Base-by-base conservation (phyloP, 2,888 invertebrate species). In the Lypha dubia region DNA sequence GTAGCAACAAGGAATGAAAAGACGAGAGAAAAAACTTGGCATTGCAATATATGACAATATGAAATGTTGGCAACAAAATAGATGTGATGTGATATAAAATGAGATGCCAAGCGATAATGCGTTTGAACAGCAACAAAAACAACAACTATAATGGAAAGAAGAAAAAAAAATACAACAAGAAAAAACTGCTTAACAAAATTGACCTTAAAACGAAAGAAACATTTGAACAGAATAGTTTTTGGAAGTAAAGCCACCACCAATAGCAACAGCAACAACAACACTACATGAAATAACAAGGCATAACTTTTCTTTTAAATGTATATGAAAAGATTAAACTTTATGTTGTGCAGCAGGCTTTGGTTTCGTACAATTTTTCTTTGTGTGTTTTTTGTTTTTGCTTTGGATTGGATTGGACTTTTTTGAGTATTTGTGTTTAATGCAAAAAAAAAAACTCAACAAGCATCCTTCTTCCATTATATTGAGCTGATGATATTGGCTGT, bases 41-140 rank as follows among this genome's bases (percentile, higher is more conserved):
- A 41, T 63, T 65, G 44, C 75, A 51, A 51, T 65, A 81, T 81
- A 84, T 84, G 84, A 84, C 84, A 84, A 77, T 84, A 81, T 81
- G 81, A 84, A 77, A 84, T 84, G 84, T 77, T 81, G 84, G 74
- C 83, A 63, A 68, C 67, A 70, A 80, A 83, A 81, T 77, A 84
- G 84, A 84, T 84, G 84, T 84, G 84, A 84, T 81, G 81, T 84
- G 84, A 84, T 84, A 84, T 84, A 75, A 81, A 84, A 81, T 62
- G 77, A 84, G 84, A 84, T 84, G 84, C 76, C 81, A 76, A 73
- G 68, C 84, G 84, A 84, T 84, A 84, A 84, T 84, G 84, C 84
- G 84, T 84, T 81, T 77, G 53, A 68, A 73, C 51, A 53, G 60
- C 44, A 70, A 68, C 51, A 75, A 44, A 32, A 68, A 32, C 44